Percentiles rank a stretch among this genome's conserved stretches.
Conservation (phyloP, 2,113 vertebrate species). For the Eulemur macaco region DNA sequence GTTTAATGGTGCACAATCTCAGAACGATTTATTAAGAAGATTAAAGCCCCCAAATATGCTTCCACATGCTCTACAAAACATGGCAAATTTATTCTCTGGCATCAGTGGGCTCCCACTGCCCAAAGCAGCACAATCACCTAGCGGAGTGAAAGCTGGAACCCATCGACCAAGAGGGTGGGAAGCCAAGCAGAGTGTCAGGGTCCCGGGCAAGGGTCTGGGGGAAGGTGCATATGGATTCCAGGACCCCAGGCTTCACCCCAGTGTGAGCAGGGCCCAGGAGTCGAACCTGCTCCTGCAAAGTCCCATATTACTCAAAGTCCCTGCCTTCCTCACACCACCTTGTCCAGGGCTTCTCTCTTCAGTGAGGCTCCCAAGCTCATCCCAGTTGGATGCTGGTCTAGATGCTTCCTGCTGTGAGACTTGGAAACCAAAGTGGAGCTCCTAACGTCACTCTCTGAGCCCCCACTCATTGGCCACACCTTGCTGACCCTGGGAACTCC, state of each 20-base stretch:
- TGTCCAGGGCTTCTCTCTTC: neutral
- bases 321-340: neutral
- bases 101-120: constrained; percentile 62
- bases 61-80: constrained; percentile 78
- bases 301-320: neutral
- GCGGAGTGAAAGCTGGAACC: neutral
- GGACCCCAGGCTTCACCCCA: neutral
- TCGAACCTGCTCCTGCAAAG: neutral
- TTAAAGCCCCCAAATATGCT: constrained; percentile 82
- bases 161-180: neutral
- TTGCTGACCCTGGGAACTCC: neutral
- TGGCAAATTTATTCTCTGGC: constrained; percentile 74
- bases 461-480: neutral
- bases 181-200: neutral
- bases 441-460: neutral
- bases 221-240: neutral
- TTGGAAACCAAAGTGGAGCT: neutral
- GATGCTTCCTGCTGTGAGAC: neutral
- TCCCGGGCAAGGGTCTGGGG: accelerated
- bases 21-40: constrained; percentile 83
- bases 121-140: constrained; percentile 46
- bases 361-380: neutral
- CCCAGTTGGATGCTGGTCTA: neutral
- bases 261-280: neutral
- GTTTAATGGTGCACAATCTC: constrained; percentile 76